Base-by-base conservation (phyloP, 2,888 invertebrate genomes). In the Mayetiola destructor region DNA sequence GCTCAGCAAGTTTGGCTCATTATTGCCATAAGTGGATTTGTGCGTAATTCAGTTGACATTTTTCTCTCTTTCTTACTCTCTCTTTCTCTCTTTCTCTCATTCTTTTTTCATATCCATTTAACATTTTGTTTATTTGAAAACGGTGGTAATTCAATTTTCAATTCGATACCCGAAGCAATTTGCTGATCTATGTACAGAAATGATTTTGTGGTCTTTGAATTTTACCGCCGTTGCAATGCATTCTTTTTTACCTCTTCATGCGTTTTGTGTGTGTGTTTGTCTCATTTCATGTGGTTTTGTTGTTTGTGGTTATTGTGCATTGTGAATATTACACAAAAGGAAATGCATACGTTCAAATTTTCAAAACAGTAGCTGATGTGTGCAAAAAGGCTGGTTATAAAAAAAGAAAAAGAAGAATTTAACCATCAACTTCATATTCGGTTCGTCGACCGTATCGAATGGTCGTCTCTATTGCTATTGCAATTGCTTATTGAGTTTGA, bases 1-100 rank as follows among this genome's bases (percentile, higher is more conserved):
- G n/a, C n/a, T n/a, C n/a, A n/a, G n/a, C n/a, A n/a, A n/a, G n/a
- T n/a, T n/a, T n/a, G n/a, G n/a, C n/a, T n/a, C n/a, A n/a, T n/a
- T n/a, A n/a, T n/a, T n/a, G n/a, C n/a, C n/a, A n/a, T n/a, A n/a
- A n/a, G n/a, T n/a, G n/a, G n/a, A n/a, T n/a, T n/a, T n/a, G 27
- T 48, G 48, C 48, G 48, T 48, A 48, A 48, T 48, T 48, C 48
- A 16, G 48, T 48, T 48, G 48, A 48, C 48, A 48, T 48, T n/a
- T 48, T 48, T 27, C 48, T 27, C 27, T n/a, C n/a, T n/a, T n/a
- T n/a, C n/a, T n/a, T n/a, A n/a, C n/a, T n/a, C n/a, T n/a, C n/a
- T n/a, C n/a, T n/a, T n/a, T n/a, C n/a, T n/a, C n/a, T n/a, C n/a
- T n/a, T n/a, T n/a, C n/a, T n/a, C n/a, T n/a, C n/a, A n/a, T n/a